Evolutionary conservation across 2,888 invertebrate species (phyloP), one percentile per base, ranked within the genome.

Genomic region (Gari tellinella): DNA sequence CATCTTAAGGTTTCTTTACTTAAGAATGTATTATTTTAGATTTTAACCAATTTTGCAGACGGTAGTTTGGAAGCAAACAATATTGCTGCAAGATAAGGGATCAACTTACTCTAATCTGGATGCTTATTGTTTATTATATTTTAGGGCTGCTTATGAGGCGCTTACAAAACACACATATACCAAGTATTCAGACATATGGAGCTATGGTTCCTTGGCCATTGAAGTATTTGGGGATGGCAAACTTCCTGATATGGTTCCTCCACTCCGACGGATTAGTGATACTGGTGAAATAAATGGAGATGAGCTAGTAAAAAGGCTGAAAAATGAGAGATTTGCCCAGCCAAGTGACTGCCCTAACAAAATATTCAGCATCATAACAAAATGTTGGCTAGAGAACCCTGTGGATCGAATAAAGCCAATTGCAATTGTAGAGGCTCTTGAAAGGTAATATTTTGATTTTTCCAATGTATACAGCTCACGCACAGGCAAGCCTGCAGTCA

Each of bases 111-210:
- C n/a, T n/a, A n/a, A n/a, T n/a, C n/a, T n/a, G n/a, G 10, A 31
- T 31, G 31, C 5, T 31, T 31, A 7, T 31, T 31, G 10, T 10
- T 31, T 31, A 31, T 7, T 31, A 10, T n/a, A n/a, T n/a, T 31
- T 31, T 31, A 31, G 31, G 31, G 10, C 31, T 31, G 31, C 31
- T 10, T 31, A 31, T 31, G 31, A 31, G 31, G 31, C 10, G 10
- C 31, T 31, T 31, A 31, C 4, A 31, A 31, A 31, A 31, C 10
- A 4, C 5, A 31, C 31, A 10, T 69, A 69, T 51, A 64, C 26
- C 21, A 55, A 41, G 19, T 68, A 49, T 19, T 66, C 77, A 8
- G 77, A 78, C 51, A 68, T 70, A 3, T 78, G 77, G 77, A 78
- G 77, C 40, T 72, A 58, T 21, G 77, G 77, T 0, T 60, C 66